Evolutionary conservation across 2,113 vertebrate species (phyloP).

Genomic region (Epinephelus cyanopodus): DNA sequence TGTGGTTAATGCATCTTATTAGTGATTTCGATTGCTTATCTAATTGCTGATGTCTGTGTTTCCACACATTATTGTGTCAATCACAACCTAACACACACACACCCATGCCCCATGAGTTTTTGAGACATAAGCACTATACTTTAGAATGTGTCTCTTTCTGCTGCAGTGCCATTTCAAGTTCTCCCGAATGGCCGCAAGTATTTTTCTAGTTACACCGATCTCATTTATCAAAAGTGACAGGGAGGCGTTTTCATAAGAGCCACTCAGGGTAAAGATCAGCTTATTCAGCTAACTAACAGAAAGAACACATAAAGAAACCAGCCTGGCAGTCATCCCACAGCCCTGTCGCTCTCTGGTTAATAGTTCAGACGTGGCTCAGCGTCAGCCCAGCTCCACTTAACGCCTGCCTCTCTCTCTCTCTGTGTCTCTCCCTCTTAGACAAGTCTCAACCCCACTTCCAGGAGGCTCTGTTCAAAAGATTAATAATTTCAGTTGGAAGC

Average conservation of each 20-base stretch:
- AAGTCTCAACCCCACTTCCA: slow-evolving; percentile 10
- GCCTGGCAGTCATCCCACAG: slow-evolving; percentile 4
- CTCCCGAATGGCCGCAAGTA: slow-evolving; percentile 21
- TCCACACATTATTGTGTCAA: neutral
- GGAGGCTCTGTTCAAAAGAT: slow-evolving; percentile 38
- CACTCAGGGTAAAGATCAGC: slow-evolving; percentile 54
- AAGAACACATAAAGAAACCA: slow-evolving; percentile 1
- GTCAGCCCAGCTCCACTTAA: neutral
- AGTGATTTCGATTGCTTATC: neutral
- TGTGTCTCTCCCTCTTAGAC: neutral
- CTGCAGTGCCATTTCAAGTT: slow-evolving; percentile 49
- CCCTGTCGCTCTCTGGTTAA: slow-evolving; percentile 33
- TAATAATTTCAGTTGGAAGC: slow-evolving; percentile 51
- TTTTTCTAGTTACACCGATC: slow-evolving; percentile 41
- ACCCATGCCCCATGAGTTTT: neutral
- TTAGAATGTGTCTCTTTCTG: slow-evolving; percentile 40
- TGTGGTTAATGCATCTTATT: neutral
- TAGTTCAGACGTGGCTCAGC: slow-evolving; percentile 24
- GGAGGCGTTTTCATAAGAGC: slow-evolving; percentile 51
- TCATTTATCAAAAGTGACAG: slow-evolving; percentile 72
- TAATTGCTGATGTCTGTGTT: neutral
- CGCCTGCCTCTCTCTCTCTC: neutral
- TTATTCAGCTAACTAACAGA: slow-evolving; percentile 58
- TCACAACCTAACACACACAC: neutral
- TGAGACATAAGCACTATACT: neutral